Base-by-base conservation (phyloP, 2,797 vertebrate species). In the Mus minutoides region DNA sequence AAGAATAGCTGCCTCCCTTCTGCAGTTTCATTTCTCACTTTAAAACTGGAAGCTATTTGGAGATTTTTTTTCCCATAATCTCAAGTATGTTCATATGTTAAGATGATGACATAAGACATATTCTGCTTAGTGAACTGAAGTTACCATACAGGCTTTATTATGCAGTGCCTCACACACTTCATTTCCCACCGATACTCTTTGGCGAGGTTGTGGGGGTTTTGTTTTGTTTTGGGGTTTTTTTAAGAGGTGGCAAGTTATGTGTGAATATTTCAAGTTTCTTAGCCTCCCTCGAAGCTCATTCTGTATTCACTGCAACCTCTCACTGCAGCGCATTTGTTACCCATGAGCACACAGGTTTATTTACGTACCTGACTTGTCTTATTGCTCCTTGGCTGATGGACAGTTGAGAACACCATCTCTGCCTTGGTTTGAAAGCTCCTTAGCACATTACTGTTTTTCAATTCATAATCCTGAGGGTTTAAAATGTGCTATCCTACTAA, bases 331-430 rank as follows among this genome's bases (percentile, higher is more conserved):
- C 12, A 94, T 97, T 96, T 96, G 96, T 88, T 95, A 97, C 64
- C 83, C 94, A 76, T 85, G 71, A 34, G 96, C 60, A 91, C 93
- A 91, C 34, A 34, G 76, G 37, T 98, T 97, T 98, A 96, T 97
- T 98, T 98, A 96, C 95, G 91, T 96, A 85, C 76, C 90, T 6
- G 40, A 97, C 78, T 93, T 98, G 92, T 97, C 92, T 71, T 86
- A 34, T 22, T 95, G 95, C 85, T 49, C 24, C 60, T 94, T 86
- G 46, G 52, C 71, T 71, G 86, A 22, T 84, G 58, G 67, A 37
- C 82, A 97, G 64, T 77, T 78, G 92, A 69, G 49, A 92, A 43
- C 24, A 0, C 7, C 73, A 87, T 84, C 43, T 83, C 91, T 90
- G 93, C 79, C 46, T 31, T 97, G 37, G 34, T 29, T 93, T 94